Conservation (phyloP, 2,888 invertebrate species). For the Tribolium freemani region DNA sequence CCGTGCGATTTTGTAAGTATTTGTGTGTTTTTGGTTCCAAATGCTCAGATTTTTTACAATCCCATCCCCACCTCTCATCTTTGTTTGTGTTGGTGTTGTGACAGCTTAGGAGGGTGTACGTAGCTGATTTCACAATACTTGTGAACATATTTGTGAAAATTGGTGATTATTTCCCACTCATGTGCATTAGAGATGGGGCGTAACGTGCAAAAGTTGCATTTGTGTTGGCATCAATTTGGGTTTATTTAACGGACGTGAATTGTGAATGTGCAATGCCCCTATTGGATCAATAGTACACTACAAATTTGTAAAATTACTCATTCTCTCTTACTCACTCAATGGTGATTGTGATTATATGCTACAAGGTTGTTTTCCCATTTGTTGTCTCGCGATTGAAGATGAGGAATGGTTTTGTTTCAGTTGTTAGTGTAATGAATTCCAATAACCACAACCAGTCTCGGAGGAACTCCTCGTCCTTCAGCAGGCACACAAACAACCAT, state of each 20-base stretch:
- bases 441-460: constrained; percentile 66
- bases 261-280: constrained; percentile 58
- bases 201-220: constrained; percentile 14
- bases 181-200: constrained; percentile 44
- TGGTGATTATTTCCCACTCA: constrained; percentile 27
- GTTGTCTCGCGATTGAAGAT: constrained; percentile 31
- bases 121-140: constrained; percentile 62
- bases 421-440: constrained; percentile 62
- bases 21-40: neutral
- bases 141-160: constrained; percentile 50
- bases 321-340: constrained; percentile 63
- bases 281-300: constrained; percentile 65
- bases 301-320: constrained; percentile 62
- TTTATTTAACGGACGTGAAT: constrained; percentile 42
- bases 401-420: constrained; percentile 33
- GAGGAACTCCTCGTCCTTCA: constrained; percentile 65
- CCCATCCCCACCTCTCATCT: constrained; percentile 21
- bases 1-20: constrained; percentile 34
- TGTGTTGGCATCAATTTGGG: constrained; percentile 5
- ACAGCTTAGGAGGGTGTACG: constrained; percentile 56
- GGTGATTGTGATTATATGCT: constrained; percentile 56
- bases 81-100: constrained; percentile 42
- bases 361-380: constrained; percentile 56
- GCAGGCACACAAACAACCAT: constrained; percentile 65
- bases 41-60: constrained; percentile 24